Evolutionary conservation across 2,797 vertebrate genomes (phyloP).

Genomic region (Anabas testudineus): DNA sequence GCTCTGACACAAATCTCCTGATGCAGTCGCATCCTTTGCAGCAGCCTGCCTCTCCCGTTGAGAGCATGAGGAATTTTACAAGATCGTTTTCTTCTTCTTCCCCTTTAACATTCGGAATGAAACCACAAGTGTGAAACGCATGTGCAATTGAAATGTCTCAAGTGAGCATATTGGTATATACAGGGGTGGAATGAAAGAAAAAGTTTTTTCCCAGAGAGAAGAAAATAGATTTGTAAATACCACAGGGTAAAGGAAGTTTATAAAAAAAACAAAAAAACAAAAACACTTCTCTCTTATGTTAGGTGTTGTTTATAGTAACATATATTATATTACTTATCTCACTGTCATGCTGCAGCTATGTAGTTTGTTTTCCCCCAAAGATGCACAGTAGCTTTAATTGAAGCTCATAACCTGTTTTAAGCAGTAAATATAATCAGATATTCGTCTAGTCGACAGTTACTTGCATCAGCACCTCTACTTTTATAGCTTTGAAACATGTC

Average conservation of each 20-base stretch:
- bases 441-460: not conserved
- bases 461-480: too few relatives aligned
- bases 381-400: too few relatives aligned
- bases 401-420: too few relatives aligned
- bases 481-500: too few relatives aligned
- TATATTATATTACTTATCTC: too few relatives aligned
- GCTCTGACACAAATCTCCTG: constrained; percentile 50
- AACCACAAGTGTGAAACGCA: constrained; percentile 12
- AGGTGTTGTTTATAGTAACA: too few relatives aligned
- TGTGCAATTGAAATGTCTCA: constrained; percentile 11
- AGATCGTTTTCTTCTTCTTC: constrained; percentile 19
- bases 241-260: not conserved
- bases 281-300: not conserved
- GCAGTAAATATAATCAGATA: not conserved
- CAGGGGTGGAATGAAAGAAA: not conserved
- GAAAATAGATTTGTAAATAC: not conserved
- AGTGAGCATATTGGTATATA: constrained; percentile 4
- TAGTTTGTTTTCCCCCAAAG: too few relatives aligned
- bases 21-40: constrained; percentile 37
- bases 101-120: constrained; percentile 22
- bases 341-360: too few relatives aligned
- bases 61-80: constrained; percentile 35
- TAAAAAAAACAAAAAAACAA: too few relatives aligned
- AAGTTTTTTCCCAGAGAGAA: constrained; percentile 1
- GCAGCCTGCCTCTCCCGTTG: constrained; percentile 22